phyloP scores from a whole-genome alignment of 2,888 invertebrate species.

The Ornithoptera priamus region DNA sequence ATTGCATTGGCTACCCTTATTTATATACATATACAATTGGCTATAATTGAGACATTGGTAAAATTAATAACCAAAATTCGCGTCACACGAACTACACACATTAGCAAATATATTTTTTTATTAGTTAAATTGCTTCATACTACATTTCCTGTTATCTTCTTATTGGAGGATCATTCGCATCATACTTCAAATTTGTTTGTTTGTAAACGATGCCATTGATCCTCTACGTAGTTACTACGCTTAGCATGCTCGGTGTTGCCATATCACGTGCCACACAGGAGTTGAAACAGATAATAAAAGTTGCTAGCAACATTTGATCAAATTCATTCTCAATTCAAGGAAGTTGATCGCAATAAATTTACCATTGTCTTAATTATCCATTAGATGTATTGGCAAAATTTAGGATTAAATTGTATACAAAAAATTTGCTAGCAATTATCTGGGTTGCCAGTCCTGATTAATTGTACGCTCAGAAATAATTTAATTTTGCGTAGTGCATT shows the following conservation, averaged over 20 bases:
- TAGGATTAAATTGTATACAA: constrained; percentile 8
- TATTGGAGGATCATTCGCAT: constrained; percentile 26
- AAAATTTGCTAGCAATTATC: constrained; percentile 55
- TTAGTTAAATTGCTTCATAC: constrained; percentile 6
- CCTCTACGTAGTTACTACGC: constrained; percentile 32
- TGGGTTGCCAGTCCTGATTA: constrained; percentile 52
- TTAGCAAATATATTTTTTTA: too few relatives aligned
- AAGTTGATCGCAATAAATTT: not conserved
- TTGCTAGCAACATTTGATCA: constrained; percentile 39
- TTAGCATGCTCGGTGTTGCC: constrained; percentile 48
- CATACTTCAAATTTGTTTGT: not conserved
- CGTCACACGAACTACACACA: too few relatives aligned
- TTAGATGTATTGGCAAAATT: constrained; percentile 6
- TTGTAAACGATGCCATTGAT: constrained; percentile 43
- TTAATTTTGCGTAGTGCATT: not conserved
- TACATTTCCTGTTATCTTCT: constrained; percentile 8
- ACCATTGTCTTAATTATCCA: constrained; percentile 22
- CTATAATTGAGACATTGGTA: constrained; percentile 27
- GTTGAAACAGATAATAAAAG: constrained; percentile 27
- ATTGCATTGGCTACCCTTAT: too few relatives aligned
- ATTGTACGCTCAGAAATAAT: not conserved
- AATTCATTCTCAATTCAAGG: not conserved
- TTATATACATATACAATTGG: constrained; percentile 4
- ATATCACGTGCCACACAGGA: constrained; percentile 60
- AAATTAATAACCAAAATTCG: not conserved